Evolutionary conservation across 2,888 invertebrate species (phyloP).

Genomic region (Temnothorax rugatulus): DNA sequence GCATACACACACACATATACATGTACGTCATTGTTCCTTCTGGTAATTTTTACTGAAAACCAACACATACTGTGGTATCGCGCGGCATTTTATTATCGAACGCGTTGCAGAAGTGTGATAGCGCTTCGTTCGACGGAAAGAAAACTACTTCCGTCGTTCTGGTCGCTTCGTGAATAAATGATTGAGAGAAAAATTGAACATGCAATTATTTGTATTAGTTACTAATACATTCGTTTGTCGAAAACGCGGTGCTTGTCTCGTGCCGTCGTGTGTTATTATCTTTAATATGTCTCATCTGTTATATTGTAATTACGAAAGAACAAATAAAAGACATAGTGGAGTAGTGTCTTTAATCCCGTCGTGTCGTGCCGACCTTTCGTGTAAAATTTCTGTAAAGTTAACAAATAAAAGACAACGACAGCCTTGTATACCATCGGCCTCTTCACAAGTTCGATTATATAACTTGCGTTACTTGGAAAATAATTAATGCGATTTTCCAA

Average conservation of each 20-base stretch:
- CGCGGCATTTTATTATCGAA: slow-evolving; percentile 31
- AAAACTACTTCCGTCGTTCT: not conserved
- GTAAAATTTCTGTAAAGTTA: slow-evolving; percentile 8
- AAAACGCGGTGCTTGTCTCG: not conserved
- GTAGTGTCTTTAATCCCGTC: slow-evolving; percentile 7
- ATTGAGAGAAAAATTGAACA: slow-evolving; percentile 24
- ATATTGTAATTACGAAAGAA: slow-evolving; percentile 52
- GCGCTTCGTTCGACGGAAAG: not conserved
- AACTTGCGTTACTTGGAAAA: not conserved
- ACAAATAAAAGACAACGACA: not conserved
- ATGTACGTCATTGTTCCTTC: not conserved
- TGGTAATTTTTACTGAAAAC: slow-evolving; percentile 29
- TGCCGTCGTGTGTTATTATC: slow-evolving; percentile 25
- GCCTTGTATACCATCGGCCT: not conserved
- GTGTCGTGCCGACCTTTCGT: not conserved
- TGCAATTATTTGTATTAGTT: slow-evolving; percentile 36
- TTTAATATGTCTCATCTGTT: slow-evolving; percentile 41
- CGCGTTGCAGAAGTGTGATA: not conserved
- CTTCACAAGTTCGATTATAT: not conserved
- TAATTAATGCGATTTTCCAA: not conserved
- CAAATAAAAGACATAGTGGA: slow-evolving; percentile 43
- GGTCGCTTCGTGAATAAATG: slow-evolving; percentile 11
- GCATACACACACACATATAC: not conserved
- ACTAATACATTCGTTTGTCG: slow-evolving; percentile 1
- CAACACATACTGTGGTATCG: not conserved